Conservation (phyloP, 2,797 vertebrate genomes). For the Hemitrygon akajei region DNA sequence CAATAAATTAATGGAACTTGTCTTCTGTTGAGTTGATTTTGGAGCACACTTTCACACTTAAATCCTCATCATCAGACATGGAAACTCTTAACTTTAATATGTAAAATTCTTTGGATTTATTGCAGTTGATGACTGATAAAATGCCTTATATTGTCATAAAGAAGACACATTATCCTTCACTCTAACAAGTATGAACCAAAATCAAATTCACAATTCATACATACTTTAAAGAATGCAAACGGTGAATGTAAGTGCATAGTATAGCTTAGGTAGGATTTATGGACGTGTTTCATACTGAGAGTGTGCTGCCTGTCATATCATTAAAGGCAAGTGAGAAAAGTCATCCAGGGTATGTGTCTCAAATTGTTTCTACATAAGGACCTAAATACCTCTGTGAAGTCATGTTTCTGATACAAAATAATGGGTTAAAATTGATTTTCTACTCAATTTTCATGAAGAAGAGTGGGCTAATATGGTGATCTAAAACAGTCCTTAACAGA, state of each 20-base stretch:
- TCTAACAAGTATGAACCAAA: neutral
- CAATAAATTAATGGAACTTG: neutral
- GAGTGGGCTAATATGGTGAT: neutral
- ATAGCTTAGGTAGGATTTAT: neutral
- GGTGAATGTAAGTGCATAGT: neutral
- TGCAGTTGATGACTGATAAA: neutral
- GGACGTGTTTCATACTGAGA: neutral
- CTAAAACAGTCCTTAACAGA: neutral
- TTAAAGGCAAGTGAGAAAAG: neutral
- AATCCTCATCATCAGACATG: neutral
- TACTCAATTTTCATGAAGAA: neutral
- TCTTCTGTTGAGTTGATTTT: neutral
- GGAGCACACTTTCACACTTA: neutral
- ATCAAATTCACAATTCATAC: neutral
- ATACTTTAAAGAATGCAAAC: neutral
- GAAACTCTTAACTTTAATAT: neutral
- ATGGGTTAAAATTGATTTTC: neutral
- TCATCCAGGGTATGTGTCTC: neutral
- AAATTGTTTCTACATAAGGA: neutral
- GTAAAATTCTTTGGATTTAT: neutral
- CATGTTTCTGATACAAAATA: neutral
- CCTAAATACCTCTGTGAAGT: neutral
- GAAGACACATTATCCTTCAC: neutral
- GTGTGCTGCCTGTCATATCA: neutral
- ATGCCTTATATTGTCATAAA: neutral